phyloP scores from a whole-genome alignment of 2,888 invertebrate genomes.

The Spisula subtruncata region DNA sequence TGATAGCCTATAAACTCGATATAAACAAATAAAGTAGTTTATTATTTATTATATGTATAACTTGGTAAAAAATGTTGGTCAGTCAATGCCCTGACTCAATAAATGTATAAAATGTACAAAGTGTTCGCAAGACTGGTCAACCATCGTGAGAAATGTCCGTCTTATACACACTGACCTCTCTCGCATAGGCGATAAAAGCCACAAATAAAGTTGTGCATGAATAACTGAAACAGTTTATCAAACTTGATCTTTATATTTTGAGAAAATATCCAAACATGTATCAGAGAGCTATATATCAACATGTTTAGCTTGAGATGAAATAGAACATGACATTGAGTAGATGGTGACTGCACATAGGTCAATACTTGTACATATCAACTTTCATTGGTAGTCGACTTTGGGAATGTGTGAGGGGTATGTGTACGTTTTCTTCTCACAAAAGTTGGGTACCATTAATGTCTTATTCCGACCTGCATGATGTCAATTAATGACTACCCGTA shows the following conservation, averaged over 20 bases:
- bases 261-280: conserved; percentile 7
- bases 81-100: conserved; percentile 25
- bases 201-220: conserved; percentile 49
- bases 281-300: background rate
- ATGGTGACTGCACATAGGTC: background rate
- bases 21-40: background rate
- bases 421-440: background rate
- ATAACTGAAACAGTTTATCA: conserved; percentile 55
- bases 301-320: background rate
- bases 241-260: conserved; percentile 57
- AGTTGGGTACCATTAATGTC: background rate
- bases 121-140: conserved; percentile 33
- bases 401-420: no score
- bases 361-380: background rate
- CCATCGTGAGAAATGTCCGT: conserved; percentile 59
- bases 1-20: no score
- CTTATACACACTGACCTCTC: conserved; percentile 45
- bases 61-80: background rate
- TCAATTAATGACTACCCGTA: no score
- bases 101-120: background rate
- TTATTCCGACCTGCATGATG: background rate
- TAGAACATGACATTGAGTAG: background rate
- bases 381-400: background rate
- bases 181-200: conserved; percentile 48
- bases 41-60: no score